Percentiles rank a stretch among this genome's conserved stretches.
These are phyloP conservation scores for Mycetomoellerius zeteki DNA, from an alignment of 1,140 invertebrate species.

Conservation along the genomic window DNA sequence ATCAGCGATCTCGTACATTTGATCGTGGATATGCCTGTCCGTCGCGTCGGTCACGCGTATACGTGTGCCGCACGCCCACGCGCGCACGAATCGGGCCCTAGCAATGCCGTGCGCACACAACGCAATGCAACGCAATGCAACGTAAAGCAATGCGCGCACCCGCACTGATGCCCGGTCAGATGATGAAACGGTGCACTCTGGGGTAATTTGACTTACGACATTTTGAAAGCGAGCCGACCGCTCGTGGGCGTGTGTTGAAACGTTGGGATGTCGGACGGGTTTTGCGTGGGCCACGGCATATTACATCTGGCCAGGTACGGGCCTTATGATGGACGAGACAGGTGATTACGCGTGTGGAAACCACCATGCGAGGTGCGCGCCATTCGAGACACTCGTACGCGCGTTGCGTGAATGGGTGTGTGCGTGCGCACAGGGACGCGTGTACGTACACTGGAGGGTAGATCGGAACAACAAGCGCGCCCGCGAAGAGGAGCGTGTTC, in stretches of 20 bases:
- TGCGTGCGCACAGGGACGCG: slow-evolving; percentile 11
- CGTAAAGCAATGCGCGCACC: neutral
- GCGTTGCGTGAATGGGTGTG: slow-evolving; percentile 42
- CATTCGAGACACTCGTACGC: slow-evolving; percentile 39
- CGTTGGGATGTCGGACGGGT: slow-evolving; percentile 84
- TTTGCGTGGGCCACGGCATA: slow-evolving; percentile 84
- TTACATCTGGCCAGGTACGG: slow-evolving; percentile 83
- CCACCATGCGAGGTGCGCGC: slow-evolving; percentile 78
- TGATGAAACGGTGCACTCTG: slow-evolving; percentile 83
- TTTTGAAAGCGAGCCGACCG: slow-evolving; percentile 85
- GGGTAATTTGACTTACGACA: slow-evolving; percentile 86
- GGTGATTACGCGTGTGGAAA: slow-evolving; percentile 86
- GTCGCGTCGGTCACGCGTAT: slow-evolving; percentile 27
- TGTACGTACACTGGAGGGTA: neutral
- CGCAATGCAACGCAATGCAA: neutral
- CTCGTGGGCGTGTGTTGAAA: slow-evolving; percentile 86
- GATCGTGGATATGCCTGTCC: slow-evolving; percentile 61
- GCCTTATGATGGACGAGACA: slow-evolving; percentile 86
- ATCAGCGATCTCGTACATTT: slow-evolving; percentile 56
- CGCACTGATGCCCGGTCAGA: slow-evolving; percentile 70
- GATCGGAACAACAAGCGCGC: slow-evolving; percentile 22
- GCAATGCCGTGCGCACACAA: neutral
- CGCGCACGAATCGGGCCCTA: neutral
- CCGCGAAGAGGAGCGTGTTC: slow-evolving; percentile 7
- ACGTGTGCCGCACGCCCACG: slow-evolving; percentile 34